phyloP scores from a whole-genome alignment of 2,888 invertebrate species.

The Sminthurinus aureus region DNA sequence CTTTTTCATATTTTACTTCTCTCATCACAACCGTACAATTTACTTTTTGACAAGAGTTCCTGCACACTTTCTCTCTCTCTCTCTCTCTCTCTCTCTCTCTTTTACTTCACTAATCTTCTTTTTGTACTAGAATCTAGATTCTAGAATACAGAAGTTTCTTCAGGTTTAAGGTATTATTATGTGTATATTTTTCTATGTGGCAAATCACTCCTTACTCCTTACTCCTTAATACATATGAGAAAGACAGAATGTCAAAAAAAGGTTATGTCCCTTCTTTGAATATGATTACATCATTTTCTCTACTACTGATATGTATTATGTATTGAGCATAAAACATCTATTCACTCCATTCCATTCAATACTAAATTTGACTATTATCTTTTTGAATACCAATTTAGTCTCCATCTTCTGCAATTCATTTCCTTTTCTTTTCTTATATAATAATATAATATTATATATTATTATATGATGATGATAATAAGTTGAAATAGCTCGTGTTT shows the following conservation, averaged over 20 bases:
- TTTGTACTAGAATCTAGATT: too few relatives aligned
- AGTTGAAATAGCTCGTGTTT: too few relatives aligned
- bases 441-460: too few relatives aligned
- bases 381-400: background rate
- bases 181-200: too few relatives aligned
- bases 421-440: background rate
- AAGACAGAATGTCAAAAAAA: background rate
- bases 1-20: too few relatives aligned
- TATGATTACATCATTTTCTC: background rate
- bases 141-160: too few relatives aligned
- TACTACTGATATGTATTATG: background rate
- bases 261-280: background rate
- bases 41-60: background rate
- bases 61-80: background rate
- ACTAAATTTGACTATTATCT: too few relatives aligned
- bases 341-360: too few relatives aligned
- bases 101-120: too few relatives aligned
- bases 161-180: too few relatives aligned
- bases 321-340: background rate
- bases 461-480: too few relatives aligned
- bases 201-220: background rate
- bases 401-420: background rate
- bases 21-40: background rate
- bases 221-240: too few relatives aligned
- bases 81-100: background rate